Base-by-base conservation (phyloP, 2,888 invertebrate genomes). In the Lampropteryx suffumata region DNA sequence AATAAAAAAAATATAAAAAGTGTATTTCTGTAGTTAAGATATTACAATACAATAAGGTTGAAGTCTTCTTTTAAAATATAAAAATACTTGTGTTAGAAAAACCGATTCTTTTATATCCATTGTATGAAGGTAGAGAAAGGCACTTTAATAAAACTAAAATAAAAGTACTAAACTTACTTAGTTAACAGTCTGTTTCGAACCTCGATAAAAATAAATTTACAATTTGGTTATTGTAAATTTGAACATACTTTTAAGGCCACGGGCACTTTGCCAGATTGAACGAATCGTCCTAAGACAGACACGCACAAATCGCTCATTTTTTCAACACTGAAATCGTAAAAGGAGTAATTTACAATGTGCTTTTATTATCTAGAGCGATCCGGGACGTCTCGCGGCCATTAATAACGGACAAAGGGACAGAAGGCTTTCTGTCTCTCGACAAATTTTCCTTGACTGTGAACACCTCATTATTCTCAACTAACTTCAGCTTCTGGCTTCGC, bases 381-480 rank as follows among this genome's bases (percentile, higher is more conserved):
- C 60, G 63, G 59, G 66, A 64, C 67, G 67, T 68, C 67, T 63
- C 55, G 26, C 37, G 28, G 50, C 66, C 73, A 79, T 82, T 80
- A 76, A 79, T 80, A 79, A 75, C 69, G 61, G 65, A 61, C 56
- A 63, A 73, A 62, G 65, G 61, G 65, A 64, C 71, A 64, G 67
- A 68, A 70, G 68, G 71, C 67, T 71, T 68, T 70, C 65, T 65
- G 62, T 62, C 59, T 59, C 57, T 62, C 67, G 71, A 73, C 71
- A 75, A 72, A 74, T 76, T 74, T 72, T 64, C 61, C 61, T 56
- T 43, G 62, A 62, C 60, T 55, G 43, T 45, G 65, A 73, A 70
- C 71, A 73, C 71, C 73, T 80, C 73, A 79, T 81, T 79, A 81
- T 75, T 77, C 75, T 71, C 74, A 69, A 46, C 42, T 50, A 55